A percentile compares a stretch with the other conserved stretches of the same genome.
Conservation (phyloP, 2,888 invertebrate species). For the Luffia ferchaultella region DNA sequence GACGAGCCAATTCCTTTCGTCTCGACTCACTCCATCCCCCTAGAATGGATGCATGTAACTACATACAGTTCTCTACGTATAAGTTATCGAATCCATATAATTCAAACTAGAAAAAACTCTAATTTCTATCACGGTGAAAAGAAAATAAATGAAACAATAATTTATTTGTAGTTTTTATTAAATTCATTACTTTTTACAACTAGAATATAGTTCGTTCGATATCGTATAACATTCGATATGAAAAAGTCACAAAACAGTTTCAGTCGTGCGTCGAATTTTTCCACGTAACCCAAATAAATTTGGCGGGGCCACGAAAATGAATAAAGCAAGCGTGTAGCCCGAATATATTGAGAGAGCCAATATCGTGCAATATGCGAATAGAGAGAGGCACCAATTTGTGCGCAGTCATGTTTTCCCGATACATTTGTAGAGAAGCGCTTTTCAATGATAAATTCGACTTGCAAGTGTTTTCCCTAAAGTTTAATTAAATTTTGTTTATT, state of each 20-base stretch:
- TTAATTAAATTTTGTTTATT: not conserved
- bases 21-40: constrained; percentile 22
- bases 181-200: not conserved
- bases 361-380: constrained; percentile 33
- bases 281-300: constrained; percentile 7
- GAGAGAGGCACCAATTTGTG: constrained; percentile 42
- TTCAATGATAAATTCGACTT: not conserved
- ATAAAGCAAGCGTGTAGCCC: constrained; percentile 6
- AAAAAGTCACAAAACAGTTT: not conserved
- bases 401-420: constrained; percentile 21
- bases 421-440: not conserved
- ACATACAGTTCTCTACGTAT: not conserved
- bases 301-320: constrained; percentile 5
- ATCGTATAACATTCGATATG: no score
- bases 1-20: constrained; percentile 43
- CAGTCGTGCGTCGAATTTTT: constrained; percentile 1
- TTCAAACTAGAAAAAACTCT: no score
- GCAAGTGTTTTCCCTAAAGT: not conserved
- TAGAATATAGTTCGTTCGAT: not conserved
- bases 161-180: not conserved
- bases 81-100: not conserved
- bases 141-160: not conserved
- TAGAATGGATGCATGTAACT: not conserved
- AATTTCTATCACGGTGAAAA: no score
- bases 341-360: constrained; percentile 17